Evolutionary conservation across 2,797 vertebrate species (phyloP).

Genomic region (Onychomys leucogaster): DNA sequence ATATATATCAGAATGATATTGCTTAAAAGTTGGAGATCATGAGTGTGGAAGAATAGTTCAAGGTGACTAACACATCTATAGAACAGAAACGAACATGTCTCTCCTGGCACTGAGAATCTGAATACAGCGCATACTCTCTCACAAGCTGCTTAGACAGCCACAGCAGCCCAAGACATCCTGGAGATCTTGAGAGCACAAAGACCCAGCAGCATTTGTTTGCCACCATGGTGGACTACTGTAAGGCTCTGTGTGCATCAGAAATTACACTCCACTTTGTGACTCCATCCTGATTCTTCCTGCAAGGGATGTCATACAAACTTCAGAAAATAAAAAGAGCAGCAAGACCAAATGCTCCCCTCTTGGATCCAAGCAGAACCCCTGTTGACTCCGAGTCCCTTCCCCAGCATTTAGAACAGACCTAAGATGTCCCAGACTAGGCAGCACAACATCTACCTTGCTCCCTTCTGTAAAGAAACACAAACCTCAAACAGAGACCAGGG

Average conservation of each 20-base stretch:
- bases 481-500: neutral
- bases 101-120: neutral
- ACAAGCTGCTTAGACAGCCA: neutral
- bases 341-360: neutral
- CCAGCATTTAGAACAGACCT: neutral
- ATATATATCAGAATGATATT: conserved; percentile 1
- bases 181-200: neutral
- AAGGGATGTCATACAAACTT: neutral
- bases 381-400: neutral
- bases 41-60: neutral
- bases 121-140: neutral
- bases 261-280: neutral
- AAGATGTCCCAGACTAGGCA: neutral
- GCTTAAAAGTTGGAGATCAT: neutral
- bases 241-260: neutral
- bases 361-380: neutral
- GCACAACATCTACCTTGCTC: neutral
- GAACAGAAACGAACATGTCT: neutral
- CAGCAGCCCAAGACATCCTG: neutral
- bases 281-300: neutral
- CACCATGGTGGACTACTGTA: neutral
- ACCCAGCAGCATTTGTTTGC: neutral
- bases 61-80: neutral
- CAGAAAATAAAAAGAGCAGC: neutral
- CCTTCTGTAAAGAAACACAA: conserved; percentile 3